phyloP scores from a whole-genome alignment of 1,140 invertebrate species.

The Battus philenor region DNA sequence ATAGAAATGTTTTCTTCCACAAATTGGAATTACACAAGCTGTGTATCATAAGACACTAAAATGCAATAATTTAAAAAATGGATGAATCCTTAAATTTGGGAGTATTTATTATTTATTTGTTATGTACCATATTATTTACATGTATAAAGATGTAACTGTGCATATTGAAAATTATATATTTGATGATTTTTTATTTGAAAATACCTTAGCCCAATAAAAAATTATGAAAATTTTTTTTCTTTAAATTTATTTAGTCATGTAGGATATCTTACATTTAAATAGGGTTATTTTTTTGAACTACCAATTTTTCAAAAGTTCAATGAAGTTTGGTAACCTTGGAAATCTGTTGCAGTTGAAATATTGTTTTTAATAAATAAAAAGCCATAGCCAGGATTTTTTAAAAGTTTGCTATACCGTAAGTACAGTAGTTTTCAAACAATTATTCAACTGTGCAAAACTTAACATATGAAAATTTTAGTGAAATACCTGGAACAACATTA shows the following conservation, averaged over 20 bases:
- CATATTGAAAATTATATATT: conserved; percentile 74
- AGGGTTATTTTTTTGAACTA: too few species aligned
- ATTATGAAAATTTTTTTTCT: conserved; percentile 34
- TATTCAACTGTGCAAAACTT: too few species aligned
- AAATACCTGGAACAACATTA: too few species aligned
- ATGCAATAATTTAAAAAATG: conserved; percentile 63
- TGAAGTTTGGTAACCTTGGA: too few species aligned
- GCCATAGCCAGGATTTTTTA: too few species aligned
- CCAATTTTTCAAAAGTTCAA: too few species aligned
- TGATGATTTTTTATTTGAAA: conserved; percentile 69
- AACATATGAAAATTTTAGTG: too few species aligned
- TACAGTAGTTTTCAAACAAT: too few species aligned
- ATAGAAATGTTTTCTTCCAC: conserved; percentile 42
- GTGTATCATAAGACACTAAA: conserved; percentile 66
- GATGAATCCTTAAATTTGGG: conserved; percentile 67
- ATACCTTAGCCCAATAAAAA: conserved; percentile 68
- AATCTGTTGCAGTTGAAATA: too few species aligned
- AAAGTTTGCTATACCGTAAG: too few species aligned
- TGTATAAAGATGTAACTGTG: conserved; percentile 74
- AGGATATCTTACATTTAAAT: too few species aligned
- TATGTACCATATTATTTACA: conserved; percentile 74
- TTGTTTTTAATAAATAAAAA: too few species aligned
- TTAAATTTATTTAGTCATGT: conserved; percentile 24
- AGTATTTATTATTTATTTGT: conserved; percentile 76
- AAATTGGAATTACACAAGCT: conserved; percentile 65